phyloP scores from a whole-genome alignment of 64 coral and sea anemone genomes.

The Acropora tenuis region DNA sequence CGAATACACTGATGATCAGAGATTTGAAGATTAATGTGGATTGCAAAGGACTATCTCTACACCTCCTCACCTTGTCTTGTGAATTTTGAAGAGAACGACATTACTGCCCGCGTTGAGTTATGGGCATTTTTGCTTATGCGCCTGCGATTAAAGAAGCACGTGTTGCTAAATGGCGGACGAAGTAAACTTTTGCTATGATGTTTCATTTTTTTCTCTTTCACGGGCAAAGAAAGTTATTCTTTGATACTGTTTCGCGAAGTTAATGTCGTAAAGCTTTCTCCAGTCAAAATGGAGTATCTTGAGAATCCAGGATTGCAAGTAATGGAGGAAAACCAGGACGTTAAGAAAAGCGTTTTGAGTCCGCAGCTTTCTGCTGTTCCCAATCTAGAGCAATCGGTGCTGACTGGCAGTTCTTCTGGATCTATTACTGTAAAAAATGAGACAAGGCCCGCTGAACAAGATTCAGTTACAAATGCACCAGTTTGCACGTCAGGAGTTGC shows the following conservation, averaged over 20 bases:
- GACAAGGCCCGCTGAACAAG: not conserved
- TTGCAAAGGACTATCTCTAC: slow-evolving; percentile 32
- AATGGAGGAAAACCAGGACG: not conserved
- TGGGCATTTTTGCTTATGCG: slow-evolving; percentile 24
- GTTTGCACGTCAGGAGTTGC: not conserved
- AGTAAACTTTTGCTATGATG: too few relatives aligned
- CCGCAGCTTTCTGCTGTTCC: not conserved
- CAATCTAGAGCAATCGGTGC: not conserved
- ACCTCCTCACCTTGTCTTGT: slow-evolving; percentile 46
- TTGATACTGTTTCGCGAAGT: too few relatives aligned
- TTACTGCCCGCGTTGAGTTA: slow-evolving; percentile 57
- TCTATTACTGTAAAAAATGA: not conserved
- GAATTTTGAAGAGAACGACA: slow-evolving; percentile 78
- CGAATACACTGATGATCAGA: slow-evolving; percentile 5
- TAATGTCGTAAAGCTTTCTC: not conserved
- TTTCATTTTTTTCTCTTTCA: too few relatives aligned
- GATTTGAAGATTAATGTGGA: slow-evolving; percentile 54
- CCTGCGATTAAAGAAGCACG: slow-evolving; percentile 71
- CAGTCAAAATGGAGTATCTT: not conserved
- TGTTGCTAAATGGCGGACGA: slow-evolving; percentile 19
- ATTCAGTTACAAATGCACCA: not conserved
- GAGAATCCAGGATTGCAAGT: not conserved
- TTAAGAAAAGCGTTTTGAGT: not conserved
- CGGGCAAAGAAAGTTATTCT: too few relatives aligned
- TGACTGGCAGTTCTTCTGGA: not conserved